Base-by-base conservation (phyloP, 1,140 invertebrate species). In the Drosophila leontia region DNA sequence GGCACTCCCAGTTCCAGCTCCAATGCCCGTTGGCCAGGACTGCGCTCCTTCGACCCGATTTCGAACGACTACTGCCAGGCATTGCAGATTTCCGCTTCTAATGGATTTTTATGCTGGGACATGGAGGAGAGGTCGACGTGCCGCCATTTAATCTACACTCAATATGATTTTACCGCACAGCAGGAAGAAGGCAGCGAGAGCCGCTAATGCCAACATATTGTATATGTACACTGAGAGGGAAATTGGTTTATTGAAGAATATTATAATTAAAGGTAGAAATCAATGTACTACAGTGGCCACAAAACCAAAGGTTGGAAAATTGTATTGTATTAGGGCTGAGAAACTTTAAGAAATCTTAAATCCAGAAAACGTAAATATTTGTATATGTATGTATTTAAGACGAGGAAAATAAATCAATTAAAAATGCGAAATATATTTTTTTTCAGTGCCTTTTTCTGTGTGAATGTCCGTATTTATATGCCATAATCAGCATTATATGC, bases 101-200 rank as follows among this genome's bases (percentile, higher is more conserved):
- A 88, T 88, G 81, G 85, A 88, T 85, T 88, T 79, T 90, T 90
- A 88, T 88, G 78, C 78, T 62, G 51, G 58, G 39, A 61, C 64
- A 68, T 29, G 35, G 58, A 29, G 51, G 35, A 74, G 60, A 69
- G 64, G 63, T 69, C 84, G 78, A 84, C 85, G 81, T 88, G 85
- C 85, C 57, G 81, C 75, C 85, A 90, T 88, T 88, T 90, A 88
- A 90, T 88, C 85, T 81, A 85, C 85, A 88, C 85, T 81, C 85
- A 88, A 88, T 88, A 88, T 81, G 81, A 88, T 88, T 88, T 90
- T 68, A 81, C 78, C 70, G 70, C 85, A 55, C 84, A 90, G 84
- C 85, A 83, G 80, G 84, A 83, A 34, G 64, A 57, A 56, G 39
- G 57, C 63, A 39, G 50, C 48, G 19, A 63, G 19, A 48, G 53